These are phyloP conservation scores for Enteromius anoplus DNA, from an alignment of 2,797 vertebrate genomes.

Conservation along the genomic window DNA sequence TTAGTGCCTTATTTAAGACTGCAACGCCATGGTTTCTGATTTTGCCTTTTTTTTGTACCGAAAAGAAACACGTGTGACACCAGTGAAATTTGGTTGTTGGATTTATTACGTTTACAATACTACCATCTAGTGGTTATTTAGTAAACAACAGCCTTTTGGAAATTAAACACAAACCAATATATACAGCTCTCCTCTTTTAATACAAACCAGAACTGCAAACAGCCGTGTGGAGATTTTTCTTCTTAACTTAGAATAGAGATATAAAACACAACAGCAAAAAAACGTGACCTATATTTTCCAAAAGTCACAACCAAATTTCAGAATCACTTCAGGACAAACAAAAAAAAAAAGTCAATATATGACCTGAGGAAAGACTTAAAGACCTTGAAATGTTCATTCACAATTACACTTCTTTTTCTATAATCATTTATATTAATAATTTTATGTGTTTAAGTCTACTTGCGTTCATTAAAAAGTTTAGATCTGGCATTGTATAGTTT, in stretches of 20 bases:
- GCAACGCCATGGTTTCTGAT: not conserved
- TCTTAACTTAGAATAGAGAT: not conserved
- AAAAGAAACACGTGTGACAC: not conserved
- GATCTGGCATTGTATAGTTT: not conserved
- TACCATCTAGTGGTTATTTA: constrained; percentile 41
- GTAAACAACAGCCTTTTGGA: constrained; percentile 15
- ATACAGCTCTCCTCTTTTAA: constrained; percentile 66
- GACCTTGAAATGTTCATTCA: not conserved
- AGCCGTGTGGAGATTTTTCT: constrained; percentile 20
- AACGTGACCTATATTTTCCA: not conserved
- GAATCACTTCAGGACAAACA: not conserved
- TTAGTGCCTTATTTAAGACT: not conserved
- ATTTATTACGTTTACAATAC: constrained; percentile 21
- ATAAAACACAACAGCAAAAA: constrained; percentile 38
- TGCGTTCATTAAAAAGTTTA: not conserved
- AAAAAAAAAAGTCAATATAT: not conserved
- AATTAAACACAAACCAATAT: constrained; percentile 49
- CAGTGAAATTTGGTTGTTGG: not conserved
- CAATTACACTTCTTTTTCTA: not conserved
- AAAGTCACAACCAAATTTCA: not conserved
- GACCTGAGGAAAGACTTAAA: not conserved
- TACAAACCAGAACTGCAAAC: constrained; percentile 52
- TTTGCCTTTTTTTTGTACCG: not conserved
- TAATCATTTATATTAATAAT: constrained; percentile 12
- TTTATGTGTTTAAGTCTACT: not conserved